Conservation (phyloP, 2,888 invertebrate genomes). For the Xylota segnis region DNA sequence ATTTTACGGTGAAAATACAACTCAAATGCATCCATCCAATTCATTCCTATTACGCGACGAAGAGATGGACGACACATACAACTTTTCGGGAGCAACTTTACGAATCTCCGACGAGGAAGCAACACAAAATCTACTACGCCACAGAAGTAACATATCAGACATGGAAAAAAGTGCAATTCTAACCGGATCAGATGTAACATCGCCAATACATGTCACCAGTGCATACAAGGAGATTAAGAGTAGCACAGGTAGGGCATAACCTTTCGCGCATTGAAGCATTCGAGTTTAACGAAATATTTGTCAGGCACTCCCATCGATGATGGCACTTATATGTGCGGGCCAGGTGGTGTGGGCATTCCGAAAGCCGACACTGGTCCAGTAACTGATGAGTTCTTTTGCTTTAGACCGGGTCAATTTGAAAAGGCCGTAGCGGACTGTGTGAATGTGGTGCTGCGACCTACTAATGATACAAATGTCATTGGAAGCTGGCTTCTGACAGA, state of each 20-base stretch:
- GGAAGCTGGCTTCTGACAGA: constrained; percentile 93
- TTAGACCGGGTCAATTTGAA: constrained; percentile 90
- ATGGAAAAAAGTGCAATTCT: constrained; percentile 77
- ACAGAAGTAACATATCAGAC: constrained; percentile 71
- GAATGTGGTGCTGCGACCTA: constrained; percentile 87
- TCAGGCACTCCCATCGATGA: constrained; percentile 65
- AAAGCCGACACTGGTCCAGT: constrained; percentile 81
- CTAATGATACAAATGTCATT: constrained; percentile 89
- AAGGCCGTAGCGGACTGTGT: constrained; percentile 90
- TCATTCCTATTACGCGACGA: constrained; percentile 78
- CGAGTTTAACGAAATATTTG: not conserved
- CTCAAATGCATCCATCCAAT: constrained; percentile 64
- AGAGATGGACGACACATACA: constrained; percentile 78
- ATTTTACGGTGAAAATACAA: not conserved
- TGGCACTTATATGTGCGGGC: constrained; percentile 53
- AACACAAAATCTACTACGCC: constrained; percentile 68
- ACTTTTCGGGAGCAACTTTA: constrained; percentile 83
- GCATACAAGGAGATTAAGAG: constrained; percentile 79
- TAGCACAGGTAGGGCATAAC: constrained; percentile 25
- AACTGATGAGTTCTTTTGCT: constrained; percentile 87
- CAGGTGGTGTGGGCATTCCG: constrained; percentile 80
- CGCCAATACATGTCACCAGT: constrained; percentile 84
- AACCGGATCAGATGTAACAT: constrained; percentile 80
- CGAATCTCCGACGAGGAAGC: constrained; percentile 74
- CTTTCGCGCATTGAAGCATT: no score